Percentiles rank a stretch among this genome's conserved stretches.
Evolutionary conservation across 2,113 vertebrate species (phyloP).

Genomic region (Aldabrachelys gigantea): DNA sequence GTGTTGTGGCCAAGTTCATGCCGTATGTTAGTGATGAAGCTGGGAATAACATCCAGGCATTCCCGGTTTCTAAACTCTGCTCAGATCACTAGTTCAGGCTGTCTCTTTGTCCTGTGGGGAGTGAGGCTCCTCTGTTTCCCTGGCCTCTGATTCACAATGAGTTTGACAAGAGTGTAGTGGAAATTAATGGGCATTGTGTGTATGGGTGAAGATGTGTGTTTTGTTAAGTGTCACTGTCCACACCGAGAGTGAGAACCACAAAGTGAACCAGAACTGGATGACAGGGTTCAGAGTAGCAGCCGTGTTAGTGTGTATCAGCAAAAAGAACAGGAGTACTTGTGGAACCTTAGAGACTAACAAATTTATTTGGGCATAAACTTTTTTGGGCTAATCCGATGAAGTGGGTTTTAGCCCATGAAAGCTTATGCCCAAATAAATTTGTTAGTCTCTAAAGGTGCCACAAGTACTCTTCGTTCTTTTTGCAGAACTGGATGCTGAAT

Average conservation of each 20-base stretch:
- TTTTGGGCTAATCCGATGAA: no score
- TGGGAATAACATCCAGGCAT: neutral
- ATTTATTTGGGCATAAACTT: no score
- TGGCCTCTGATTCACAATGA: neutral
- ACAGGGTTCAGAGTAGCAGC: no score
- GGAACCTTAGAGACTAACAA: no score
- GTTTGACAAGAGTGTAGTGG: neutral
- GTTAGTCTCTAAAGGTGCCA: no score
- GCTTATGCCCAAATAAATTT: no score
- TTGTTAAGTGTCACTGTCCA: neutral
- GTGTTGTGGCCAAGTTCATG: neutral
- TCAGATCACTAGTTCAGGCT: neutral
- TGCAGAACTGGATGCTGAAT: neutral
- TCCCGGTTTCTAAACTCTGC: neutral
- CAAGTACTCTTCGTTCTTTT: no score
- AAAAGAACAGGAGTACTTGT: no score
- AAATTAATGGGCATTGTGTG: neutral
- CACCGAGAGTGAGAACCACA: neutral
- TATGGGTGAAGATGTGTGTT: neutral
- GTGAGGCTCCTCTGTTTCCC: neutral
- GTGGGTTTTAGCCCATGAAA: no score
- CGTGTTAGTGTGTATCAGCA: no score
- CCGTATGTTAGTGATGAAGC: neutral
- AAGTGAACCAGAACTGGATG: neutral
- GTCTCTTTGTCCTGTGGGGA: neutral